Evolutionary conservation across 1,140 invertebrate species (phyloP).

Genomic region (Euglossa dilemma): DNA sequence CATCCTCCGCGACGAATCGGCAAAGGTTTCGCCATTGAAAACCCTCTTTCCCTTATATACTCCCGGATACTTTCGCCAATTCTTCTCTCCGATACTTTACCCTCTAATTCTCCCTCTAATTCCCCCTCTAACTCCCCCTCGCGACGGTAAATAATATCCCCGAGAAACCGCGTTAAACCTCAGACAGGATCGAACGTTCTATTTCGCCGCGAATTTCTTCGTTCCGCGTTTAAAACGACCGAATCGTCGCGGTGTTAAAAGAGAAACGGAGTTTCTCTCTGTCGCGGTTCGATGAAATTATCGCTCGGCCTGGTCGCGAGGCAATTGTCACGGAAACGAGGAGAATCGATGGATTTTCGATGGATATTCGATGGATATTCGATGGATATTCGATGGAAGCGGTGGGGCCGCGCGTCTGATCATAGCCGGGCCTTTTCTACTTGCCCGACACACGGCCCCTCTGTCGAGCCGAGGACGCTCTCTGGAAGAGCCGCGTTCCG

Average conservation of each 20-base stretch:
- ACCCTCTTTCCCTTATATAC: not conserved
- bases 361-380: not conserved
- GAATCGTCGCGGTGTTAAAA: too few relatives aligned
- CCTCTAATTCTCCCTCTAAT: too few relatives aligned
- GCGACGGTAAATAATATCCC: not conserved
- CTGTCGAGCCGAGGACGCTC: not conserved
- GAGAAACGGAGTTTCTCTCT: not conserved
- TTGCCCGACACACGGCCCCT: not conserved
- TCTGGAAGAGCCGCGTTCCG: too few relatives aligned
- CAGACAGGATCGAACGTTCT: too few relatives aligned
- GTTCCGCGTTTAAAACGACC: too few relatives aligned
- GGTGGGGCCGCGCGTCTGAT: slow-evolving; percentile 32
- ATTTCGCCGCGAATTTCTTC: too few relatives aligned
- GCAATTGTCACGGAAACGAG: not conserved
- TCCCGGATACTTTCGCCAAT: not conserved
- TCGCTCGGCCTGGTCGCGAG: too few relatives aligned
- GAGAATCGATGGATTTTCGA: not conserved
- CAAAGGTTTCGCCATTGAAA: not conserved
- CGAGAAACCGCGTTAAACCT: not conserved
- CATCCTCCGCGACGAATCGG: not conserved
- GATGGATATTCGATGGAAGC: not conserved
- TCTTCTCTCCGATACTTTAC: too few relatives aligned
- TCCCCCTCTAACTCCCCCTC: not conserved
- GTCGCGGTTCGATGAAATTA: too few relatives aligned
- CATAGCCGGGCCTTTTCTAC: slow-evolving; percentile 33